Evolutionary conservation across 2,113 vertebrate genomes (phyloP), one percentile per base, ranked within the genome.

Genomic region (Macroglossus sobrinus): DNA sequence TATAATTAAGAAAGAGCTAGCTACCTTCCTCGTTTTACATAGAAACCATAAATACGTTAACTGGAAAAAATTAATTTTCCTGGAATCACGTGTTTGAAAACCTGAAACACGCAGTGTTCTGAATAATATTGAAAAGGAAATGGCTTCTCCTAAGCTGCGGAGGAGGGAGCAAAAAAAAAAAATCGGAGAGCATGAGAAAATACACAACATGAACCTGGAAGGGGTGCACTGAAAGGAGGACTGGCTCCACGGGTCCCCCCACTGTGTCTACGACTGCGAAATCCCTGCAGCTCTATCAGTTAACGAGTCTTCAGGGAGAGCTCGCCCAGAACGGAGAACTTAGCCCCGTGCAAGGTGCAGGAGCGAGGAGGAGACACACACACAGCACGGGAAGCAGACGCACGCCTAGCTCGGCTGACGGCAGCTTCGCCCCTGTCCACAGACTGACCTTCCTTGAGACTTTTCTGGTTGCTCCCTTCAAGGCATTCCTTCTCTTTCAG

Each of bases 371-470:
- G 6, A 80, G 59, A 85, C 50, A 68, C 91, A 40, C 72, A 76
- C 59, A 88, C 1, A 4, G 80, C 59, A 86, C 2, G 11, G 69
- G 13, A 91, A 79, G 57, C 86, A 84, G 72, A 53, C 75, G 33
- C 10, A 50, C 7, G 19, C 93, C 45, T 43, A 80, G 89, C 66
- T 45, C 13, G 84, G 88, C 8, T 0, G 66, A 82, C 14, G 2
- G 81, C 93, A 18, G 50, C 33, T 88, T n/a, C 53, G 63, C 59
- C 68, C 97, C 96, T 63, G 63, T 57, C 66, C 81, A 81, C 63
- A 97, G 68, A 99, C 98, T 98, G 98, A 99, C 99, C 99, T 99
- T 99, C 99, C 98, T 98, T 99, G 68, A 99, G 99, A 97, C 98
- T 99, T 92, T 98, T 99, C 97, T 98, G 98, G 98, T 97, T 98